These are phyloP conservation scores for Neoscelio sp. DNA, from an alignment of 2,888 invertebrate species.

Conservation along the genomic window DNA sequence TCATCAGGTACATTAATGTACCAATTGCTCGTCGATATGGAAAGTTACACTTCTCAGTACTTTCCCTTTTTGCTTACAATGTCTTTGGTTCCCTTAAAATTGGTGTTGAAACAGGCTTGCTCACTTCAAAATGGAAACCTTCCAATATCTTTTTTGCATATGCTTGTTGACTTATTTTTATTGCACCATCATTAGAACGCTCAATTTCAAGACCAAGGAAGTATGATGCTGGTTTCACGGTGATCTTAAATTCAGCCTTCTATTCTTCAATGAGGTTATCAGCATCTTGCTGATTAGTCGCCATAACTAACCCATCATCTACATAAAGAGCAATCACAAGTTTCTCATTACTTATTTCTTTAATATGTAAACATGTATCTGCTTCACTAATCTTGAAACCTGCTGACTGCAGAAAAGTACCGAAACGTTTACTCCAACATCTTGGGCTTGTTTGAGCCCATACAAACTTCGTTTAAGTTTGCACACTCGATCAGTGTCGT, in stretches of 20 bases:
- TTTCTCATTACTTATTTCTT: background rate
- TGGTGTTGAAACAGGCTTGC: slow-evolving; percentile 34
- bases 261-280: slow-evolving; percentile 6
- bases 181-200: background rate
- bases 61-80: slow-evolving; percentile 10
- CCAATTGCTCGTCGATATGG: slow-evolving; percentile 70
- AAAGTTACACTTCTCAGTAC: slow-evolving; percentile 6
- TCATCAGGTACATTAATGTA: slow-evolving; percentile 73
- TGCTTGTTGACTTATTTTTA: slow-evolving; percentile 24
- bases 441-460: slow-evolving; percentile 74
- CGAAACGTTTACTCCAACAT: slow-evolving; percentile 65
- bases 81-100: slow-evolving; percentile 7
- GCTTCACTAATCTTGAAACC: slow-evolving; percentile 17
- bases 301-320: slow-evolving; percentile 32
- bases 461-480: slow-evolving; percentile 71
- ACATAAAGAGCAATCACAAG: slow-evolving; percentile 24
- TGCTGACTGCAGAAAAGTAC: background rate
- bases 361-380: slow-evolving; percentile 17
- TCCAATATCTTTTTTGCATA: slow-evolving; percentile 33
- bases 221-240: background rate
- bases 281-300: background rate
- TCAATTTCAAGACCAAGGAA: slow-evolving; percentile 38
- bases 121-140: slow-evolving; percentile 24
- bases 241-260: slow-evolving; percentile 21
- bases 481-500: slow-evolving; percentile 63